These are phyloP conservation scores for Parascotia fuliginaria DNA, from an alignment of 2,888 invertebrate genomes.

Conservation along the genomic window DNA sequence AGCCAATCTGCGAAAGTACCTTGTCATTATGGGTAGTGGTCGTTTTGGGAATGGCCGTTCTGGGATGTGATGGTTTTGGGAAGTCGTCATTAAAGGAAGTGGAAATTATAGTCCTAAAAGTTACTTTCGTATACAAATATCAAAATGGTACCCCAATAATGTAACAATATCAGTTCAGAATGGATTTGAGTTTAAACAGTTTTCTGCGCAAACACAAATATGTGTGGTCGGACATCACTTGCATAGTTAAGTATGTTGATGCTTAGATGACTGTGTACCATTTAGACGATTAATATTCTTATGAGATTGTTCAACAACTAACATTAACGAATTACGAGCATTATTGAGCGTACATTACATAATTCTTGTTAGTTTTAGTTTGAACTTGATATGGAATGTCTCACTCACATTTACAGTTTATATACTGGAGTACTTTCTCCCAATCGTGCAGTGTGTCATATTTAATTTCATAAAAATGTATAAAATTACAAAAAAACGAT, in stretches of 20 bases:
- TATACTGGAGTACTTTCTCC: constrained; percentile 65
- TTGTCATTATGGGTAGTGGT: too few species aligned
- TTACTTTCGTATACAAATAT: neutral
- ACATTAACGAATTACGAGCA: constrained; percentile 19
- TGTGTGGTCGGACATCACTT: constrained; percentile 16
- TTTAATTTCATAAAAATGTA: constrained; percentile 82
- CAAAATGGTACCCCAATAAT: constrained; percentile 21
- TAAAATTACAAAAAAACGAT: constrained; percentile 85
- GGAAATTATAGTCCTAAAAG: too few species aligned
- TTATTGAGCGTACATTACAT: constrained; percentile 27
- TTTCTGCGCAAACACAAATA: constrained; percentile 15
- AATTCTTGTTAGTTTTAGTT: constrained; percentile 35
- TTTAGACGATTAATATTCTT: constrained; percentile 14
- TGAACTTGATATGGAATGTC: constrained; percentile 84
- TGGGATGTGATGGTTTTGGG: too few species aligned
- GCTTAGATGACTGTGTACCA: constrained; percentile 9
- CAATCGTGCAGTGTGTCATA: constrained; percentile 75
- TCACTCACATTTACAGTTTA: constrained; percentile 76
- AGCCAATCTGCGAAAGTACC: too few species aligned
- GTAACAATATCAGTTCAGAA: constrained; percentile 20
- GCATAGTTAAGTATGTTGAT: constrained; percentile 9
- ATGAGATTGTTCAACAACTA: constrained; percentile 34
- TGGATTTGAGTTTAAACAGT: constrained; percentile 14
- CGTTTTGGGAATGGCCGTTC: too few species aligned
- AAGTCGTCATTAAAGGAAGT: too few species aligned